Evolutionary conservation across 1,140 invertebrate genomes (phyloP), one percentile per base, ranked within the genome.

Genomic region (Drosophila simulans): DNA sequence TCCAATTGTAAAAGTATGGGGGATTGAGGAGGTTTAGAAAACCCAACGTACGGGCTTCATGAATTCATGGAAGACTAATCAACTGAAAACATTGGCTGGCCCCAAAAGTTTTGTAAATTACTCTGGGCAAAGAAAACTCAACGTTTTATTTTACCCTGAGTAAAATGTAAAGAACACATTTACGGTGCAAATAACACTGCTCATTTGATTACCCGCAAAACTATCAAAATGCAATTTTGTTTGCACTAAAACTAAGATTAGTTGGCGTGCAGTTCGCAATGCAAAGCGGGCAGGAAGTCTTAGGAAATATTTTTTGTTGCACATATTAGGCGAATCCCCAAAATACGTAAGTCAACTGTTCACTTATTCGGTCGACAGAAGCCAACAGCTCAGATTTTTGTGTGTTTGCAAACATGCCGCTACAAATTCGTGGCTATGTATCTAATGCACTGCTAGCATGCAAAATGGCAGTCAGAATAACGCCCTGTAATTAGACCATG

Each of bases 401-500:
- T 57, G 55, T 53, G 53, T 72, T 48, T 75, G 68, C 55, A 65
- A 84, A 77, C 77, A 85, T 85, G 52, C 72, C 73, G 53, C 52
- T 69, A 80, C 59, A 77, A 77, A 77, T 86, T 60, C 77, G 53
- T 66, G 60, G 71, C 65, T 70, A 80, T 58, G 74, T 69, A 58
- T 69, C 77, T 86, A 86, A 86, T 86, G 79, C 84, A 79, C 66
- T 63, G 42, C 53, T 69, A 65, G 65, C 83, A 86, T 86, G 83
- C 83, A 88, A 86, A 86, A 83, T 72, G 66, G 75, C 83, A 86
- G 83, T 86, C 75, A 68, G 83, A 62, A 65, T 68, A 83, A 86
- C 83, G 83, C 83, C 83, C 79, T 71, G 58, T 86, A 83, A 86
- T 88, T 88, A 83, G 84, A 60, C 84, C 52, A 56, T 72, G 83